phyloP scores from a whole-genome alignment of 1,140 invertebrate genomes.

The Antheraea mylitta region DNA sequence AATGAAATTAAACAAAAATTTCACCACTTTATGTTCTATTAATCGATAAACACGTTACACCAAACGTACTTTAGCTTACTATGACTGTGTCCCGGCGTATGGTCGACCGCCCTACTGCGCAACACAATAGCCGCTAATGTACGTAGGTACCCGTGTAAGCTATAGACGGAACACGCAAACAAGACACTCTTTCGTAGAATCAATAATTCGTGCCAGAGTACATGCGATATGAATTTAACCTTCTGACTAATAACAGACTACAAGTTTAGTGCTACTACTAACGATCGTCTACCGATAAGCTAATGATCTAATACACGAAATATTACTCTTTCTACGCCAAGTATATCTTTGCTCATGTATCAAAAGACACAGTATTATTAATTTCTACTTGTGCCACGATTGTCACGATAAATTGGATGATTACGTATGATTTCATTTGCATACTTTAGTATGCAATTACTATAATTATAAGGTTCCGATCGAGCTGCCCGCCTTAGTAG shows the following conservation, averaged over 20 bases:
- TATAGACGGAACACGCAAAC: slow-evolving; percentile 22
- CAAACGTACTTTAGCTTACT: neutral
- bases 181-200: slow-evolving; percentile 18
- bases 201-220: slow-evolving; percentile 14
- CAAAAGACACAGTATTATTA: neutral
- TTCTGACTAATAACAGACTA: neutral
- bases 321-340: neutral
- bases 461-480: no score
- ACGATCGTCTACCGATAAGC: neutral
- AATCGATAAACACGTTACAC: neutral
- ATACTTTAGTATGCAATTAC: no score
- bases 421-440: no score
- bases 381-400: neutral
- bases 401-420: no score
- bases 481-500: no score
- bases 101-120: slow-evolving; percentile 42
- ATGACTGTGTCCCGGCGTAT: slow-evolving; percentile 12
- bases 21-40: neutral
- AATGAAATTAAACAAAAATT: neutral
- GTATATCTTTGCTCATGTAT: neutral
- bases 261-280: neutral
- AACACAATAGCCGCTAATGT: slow-evolving; percentile 11
- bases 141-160: slow-evolving; percentile 17
- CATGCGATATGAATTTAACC: neutral
- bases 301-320: neutral